Evolutionary conservation across 2,888 invertebrate genomes (phyloP).

Genomic region (Adela reaumurella): DNA sequence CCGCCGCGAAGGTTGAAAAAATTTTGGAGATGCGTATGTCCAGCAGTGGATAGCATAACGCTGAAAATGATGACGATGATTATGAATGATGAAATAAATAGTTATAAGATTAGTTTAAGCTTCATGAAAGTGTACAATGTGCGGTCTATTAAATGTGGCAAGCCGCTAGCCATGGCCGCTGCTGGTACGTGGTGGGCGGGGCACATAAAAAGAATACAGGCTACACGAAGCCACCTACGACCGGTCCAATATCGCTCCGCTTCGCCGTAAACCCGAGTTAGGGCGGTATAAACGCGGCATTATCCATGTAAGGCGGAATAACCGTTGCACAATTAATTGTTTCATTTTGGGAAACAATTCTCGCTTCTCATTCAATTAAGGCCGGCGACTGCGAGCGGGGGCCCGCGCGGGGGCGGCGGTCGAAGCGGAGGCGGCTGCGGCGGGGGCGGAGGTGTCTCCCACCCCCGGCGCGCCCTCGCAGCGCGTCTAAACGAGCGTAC

Average conservation of each 20-base stretch:
- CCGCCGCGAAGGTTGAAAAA: no score
- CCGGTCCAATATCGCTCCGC: not conserved
- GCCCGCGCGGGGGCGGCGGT: slow-evolving; percentile 18
- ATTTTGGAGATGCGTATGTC: no score
- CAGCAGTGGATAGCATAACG: no score
- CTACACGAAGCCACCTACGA: no score
- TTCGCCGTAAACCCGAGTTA: slow-evolving; percentile 53
- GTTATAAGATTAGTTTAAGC: no score
- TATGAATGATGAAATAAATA: no score
- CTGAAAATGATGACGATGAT: no score
- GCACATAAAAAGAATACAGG: no score
- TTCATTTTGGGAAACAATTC: slow-evolving; percentile 59
- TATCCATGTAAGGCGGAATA: slow-evolving; percentile 58
- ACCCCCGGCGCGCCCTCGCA: slow-evolving; percentile 20
- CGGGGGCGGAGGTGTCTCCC: slow-evolving; percentile 1
- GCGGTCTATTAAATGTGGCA: no score
- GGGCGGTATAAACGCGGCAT: slow-evolving; percentile 56
- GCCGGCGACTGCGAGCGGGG: slow-evolving; percentile 46
- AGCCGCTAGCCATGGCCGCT: no score
- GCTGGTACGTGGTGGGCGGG: no score
- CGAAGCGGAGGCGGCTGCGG: slow-evolving; percentile 18
- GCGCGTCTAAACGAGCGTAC: slow-evolving; percentile 43
- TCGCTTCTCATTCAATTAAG: slow-evolving; percentile 59
- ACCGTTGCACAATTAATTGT: slow-evolving; percentile 59
- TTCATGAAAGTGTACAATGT: no score